These are phyloP conservation scores for Baryphthengus martii DNA, from an alignment of 2,113 vertebrate genomes.

Conservation along the genomic window DNA sequence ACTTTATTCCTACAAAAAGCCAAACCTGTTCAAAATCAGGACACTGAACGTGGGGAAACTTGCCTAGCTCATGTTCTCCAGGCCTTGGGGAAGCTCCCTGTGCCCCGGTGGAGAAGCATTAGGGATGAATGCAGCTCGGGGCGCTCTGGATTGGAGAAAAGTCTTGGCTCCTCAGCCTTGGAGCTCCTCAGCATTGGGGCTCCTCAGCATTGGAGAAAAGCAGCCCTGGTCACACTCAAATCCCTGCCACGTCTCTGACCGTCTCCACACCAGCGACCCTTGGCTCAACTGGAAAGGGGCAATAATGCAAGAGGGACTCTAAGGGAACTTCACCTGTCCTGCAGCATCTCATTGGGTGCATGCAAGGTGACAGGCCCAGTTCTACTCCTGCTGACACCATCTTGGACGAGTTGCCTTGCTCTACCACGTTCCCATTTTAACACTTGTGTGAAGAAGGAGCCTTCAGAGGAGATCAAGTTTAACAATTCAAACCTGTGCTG, in stretches of 20 bases:
- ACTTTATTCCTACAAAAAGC: neutral
- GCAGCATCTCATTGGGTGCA: neutral
- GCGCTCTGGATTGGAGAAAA: neutral
- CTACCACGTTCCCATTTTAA: neutral
- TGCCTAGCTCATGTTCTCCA: neutral
- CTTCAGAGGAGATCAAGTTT: neutral
- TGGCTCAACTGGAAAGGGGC: neutral
- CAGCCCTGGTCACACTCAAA: neutral
- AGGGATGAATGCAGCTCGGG: neutral
- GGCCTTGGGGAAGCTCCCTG: neutral
- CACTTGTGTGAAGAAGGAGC: neutral
- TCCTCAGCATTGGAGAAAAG: neutral
- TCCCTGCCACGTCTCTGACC: neutral
- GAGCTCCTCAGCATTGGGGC: neutral
- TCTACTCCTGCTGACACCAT: neutral
- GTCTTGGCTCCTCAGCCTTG: neutral
- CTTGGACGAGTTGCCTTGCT: accelerated
- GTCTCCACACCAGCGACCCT: neutral
- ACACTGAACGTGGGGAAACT: neutral
- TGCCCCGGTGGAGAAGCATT: neutral
- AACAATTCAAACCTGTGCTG: neutral
- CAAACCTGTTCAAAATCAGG: neutral
- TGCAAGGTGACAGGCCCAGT: neutral
- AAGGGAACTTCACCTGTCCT: neutral
- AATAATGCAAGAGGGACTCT: neutral